Percentiles rank a stretch among this genome's conserved stretches.
phyloP scores from a whole-genome alignment of 2,888 invertebrate species.

The Panzeria rudis region DNA sequence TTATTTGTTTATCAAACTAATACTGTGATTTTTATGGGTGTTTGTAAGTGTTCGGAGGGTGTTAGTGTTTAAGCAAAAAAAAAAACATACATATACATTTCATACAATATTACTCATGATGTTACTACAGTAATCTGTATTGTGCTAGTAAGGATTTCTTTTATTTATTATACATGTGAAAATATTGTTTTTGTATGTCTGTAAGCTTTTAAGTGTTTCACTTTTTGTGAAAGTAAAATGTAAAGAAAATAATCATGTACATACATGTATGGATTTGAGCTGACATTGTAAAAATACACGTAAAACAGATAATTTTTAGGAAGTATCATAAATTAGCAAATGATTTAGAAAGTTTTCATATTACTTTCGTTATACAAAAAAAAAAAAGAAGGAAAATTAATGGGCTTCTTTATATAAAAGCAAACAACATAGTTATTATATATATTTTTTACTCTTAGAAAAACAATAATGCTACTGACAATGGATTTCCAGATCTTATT shows the following conservation, averaged over 20 bases:
- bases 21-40: conserved; percentile 35
- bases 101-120: not conserved
- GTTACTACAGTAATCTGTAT: not conserved
- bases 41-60: conserved; percentile 4
- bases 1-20: conserved; percentile 39
- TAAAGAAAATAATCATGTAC: conserved; percentile 18
- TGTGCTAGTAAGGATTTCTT: conserved; percentile 21
- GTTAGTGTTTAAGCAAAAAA: not conserved
- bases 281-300: conserved; percentile 43
- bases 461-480: too few relatives aligned
- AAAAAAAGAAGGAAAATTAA: too few relatives aligned
- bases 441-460: too few relatives aligned
- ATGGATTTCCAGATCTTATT: too few relatives aligned
- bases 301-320: conserved; percentile 36
- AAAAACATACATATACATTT: not conserved
- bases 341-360: conserved; percentile 53
- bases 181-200: not conserved
- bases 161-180: not conserved
- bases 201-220: conserved; percentile 38
- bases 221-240: conserved; percentile 32
- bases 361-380: conserved; percentile 6
- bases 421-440: too few relatives aligned
- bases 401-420: not conserved
- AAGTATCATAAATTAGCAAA: conserved; percentile 57
- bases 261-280: conserved; percentile 24